These are phyloP conservation scores for Ceyx cyanopectus DNA, from an alignment of 2,113 vertebrate genomes.

Conservation along the genomic window DNA sequence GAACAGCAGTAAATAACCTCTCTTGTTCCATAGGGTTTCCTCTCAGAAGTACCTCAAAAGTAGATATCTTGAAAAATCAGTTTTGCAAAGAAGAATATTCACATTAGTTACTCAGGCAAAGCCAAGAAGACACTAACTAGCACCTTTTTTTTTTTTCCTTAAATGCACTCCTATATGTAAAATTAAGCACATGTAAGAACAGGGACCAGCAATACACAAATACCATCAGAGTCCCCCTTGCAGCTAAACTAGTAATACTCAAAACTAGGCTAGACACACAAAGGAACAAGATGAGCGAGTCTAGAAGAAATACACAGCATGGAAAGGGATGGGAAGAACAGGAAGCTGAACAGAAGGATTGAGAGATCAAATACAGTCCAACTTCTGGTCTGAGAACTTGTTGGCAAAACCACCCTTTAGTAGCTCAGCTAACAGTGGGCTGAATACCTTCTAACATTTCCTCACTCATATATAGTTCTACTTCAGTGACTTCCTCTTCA, in stretches of 20 bases:
- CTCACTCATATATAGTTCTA: not conserved
- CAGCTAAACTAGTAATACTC: conserved; percentile 53
- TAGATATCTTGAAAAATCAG: conserved; percentile 58
- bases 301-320: conserved; percentile 18
- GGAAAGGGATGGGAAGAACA: conserved; percentile 24
- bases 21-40: conserved; percentile 49
- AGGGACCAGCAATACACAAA: conserved; percentile 59
- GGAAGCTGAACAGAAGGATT: conserved; percentile 56
- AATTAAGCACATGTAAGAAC: conserved; percentile 47
- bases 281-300: conserved; percentile 14
- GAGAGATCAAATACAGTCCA: conserved; percentile 17
- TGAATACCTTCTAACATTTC: conserved; percentile 42
- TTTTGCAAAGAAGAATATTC: conserved; percentile 57
- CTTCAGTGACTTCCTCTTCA: not conserved
- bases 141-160: conserved; percentile 50
- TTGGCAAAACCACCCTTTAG: conserved; percentile 1
- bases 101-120: conserved; percentile 67
- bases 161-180: conserved; percentile 49
- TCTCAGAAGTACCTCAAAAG: conserved; percentile 70
- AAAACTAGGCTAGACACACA: conserved; percentile 31
- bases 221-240: conserved; percentile 7
- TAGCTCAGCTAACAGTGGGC: conserved; percentile 6
- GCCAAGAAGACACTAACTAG: conserved; percentile 70
- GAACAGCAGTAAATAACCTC: conserved; percentile 51
- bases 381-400: conserved; percentile 47